phyloP scores from a whole-genome alignment of 2,888 invertebrate species.

The Arrhopalites spinosus region DNA sequence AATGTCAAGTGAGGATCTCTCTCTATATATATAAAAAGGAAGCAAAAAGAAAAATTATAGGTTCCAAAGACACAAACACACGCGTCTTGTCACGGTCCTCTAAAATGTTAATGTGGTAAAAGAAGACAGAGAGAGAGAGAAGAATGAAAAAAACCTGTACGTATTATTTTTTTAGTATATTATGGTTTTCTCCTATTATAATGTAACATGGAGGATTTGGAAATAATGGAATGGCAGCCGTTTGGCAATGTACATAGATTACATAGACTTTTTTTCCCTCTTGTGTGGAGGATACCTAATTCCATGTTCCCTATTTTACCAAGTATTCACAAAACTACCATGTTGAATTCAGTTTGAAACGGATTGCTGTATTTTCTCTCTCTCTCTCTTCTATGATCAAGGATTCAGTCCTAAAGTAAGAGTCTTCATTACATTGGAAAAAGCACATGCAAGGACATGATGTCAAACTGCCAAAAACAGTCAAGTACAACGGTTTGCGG shows the following conservation, averaged over 20 bases:
- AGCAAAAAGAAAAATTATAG: conserved; percentile 4
- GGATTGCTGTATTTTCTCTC: not conserved
- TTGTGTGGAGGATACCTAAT: not conserved
- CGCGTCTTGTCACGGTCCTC: not conserved
- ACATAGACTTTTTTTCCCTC: not conserved
- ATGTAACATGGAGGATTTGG: not conserved
- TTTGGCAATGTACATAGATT: not conserved
- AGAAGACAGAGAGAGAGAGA: no score
- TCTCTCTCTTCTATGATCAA: conserved; percentile 3
- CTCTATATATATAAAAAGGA: no score
- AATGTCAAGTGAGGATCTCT: conserved; percentile 4
- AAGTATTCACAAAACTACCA: conserved; percentile 6
- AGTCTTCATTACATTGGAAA: not conserved
- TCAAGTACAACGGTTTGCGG: conserved; percentile 28
- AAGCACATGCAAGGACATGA: conserved; percentile 22
- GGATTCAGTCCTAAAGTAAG: conserved; percentile 1
- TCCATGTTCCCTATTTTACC: conserved; percentile 10
- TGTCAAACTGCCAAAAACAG: conserved; percentile 36
- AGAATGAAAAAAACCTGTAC: no score
- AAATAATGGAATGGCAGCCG: not conserved
- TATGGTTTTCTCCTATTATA: not conserved
- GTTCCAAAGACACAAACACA: not conserved
- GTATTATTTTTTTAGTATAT: no score
- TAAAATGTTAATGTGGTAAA: conserved; percentile 31
- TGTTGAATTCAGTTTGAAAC: conserved; percentile 7